These are phyloP conservation scores for Cremastinae sp. DNA, from an alignment of 2,888 invertebrate species.

Conservation along the genomic window DNA sequence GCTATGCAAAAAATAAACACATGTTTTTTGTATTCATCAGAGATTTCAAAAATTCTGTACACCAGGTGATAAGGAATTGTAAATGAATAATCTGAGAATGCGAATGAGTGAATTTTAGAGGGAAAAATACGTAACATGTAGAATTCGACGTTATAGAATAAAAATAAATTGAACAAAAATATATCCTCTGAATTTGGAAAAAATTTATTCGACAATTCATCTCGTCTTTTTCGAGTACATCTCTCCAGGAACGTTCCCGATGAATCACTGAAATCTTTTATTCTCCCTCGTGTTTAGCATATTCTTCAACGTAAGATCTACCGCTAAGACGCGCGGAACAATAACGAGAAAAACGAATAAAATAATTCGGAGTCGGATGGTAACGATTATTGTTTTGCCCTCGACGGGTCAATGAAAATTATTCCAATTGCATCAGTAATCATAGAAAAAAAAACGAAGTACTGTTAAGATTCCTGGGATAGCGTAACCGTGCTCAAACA, in stretches of 20 bases:
- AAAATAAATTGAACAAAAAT: background rate
- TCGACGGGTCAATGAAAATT: constrained; percentile 4
- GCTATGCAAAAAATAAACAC: too few relatives aligned
- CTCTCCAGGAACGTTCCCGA: constrained; percentile 10
- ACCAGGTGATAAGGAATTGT: too few relatives aligned
- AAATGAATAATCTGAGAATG: too few relatives aligned
- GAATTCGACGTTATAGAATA: background rate
- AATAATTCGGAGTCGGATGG: background rate
- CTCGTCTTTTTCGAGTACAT: constrained; percentile 4
- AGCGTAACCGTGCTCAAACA: background rate
- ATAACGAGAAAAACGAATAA: constrained; percentile 33
- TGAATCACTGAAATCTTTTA: constrained; percentile 20
- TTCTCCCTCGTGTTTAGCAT: background rate
- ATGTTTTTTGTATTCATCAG: too few relatives aligned
- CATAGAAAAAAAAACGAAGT: constrained; percentile 9
- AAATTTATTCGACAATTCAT: constrained; percentile 58
- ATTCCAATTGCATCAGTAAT: constrained; percentile 16
- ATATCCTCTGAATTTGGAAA: constrained; percentile 45
- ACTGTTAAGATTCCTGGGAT: background rate
- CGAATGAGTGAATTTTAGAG: too few relatives aligned
- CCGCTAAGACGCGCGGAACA: constrained; percentile 32
- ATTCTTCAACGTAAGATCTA: constrained; percentile 13
- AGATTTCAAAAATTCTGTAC: too few relatives aligned
- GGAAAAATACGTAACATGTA: too few relatives aligned
- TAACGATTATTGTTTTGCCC: constrained; percentile 23